Conservation (phyloP, 2,888 invertebrate genomes). For the Melitaea athalia region DNA sequence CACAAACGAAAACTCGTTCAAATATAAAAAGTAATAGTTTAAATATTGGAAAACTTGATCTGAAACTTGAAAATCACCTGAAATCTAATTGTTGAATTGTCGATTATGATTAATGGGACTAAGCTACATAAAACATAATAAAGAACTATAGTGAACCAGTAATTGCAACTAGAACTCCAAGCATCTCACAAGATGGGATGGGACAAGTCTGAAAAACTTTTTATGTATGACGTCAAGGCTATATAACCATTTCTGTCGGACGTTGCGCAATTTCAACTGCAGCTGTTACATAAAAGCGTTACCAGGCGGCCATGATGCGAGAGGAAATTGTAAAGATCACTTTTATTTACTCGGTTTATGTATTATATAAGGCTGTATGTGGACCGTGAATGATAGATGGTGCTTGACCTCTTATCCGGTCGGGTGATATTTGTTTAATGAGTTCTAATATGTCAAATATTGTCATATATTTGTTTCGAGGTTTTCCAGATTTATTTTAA, state of each 20-base stretch:
- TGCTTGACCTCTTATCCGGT: not conserved
- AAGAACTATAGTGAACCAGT: not conserved
- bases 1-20: no score
- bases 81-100: no score
- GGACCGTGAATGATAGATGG: not conserved
- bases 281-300: constrained; percentile 28
- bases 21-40: no score
- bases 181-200: constrained; percentile 3
- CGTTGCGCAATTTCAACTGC: constrained; percentile 32
- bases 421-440: no score
- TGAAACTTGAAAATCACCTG: no score
- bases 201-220: constrained; percentile 15
- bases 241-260: constrained; percentile 21
- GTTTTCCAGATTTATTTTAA: no score
- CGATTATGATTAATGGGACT: no score
- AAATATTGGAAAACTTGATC: no score
- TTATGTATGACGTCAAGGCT: constrained; percentile 29
- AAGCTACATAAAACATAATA: not conserved
- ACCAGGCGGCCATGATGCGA: constrained; percentile 8
- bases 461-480: no score
- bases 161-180: constrained; percentile 2
- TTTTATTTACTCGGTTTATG: constrained; percentile 1
- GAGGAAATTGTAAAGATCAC: constrained; percentile 3
- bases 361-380: not conserved
- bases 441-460: no score